These are phyloP conservation scores for Panopea generosa DNA, from an alignment of 2,888 invertebrate species.

Conservation along the genomic window DNA sequence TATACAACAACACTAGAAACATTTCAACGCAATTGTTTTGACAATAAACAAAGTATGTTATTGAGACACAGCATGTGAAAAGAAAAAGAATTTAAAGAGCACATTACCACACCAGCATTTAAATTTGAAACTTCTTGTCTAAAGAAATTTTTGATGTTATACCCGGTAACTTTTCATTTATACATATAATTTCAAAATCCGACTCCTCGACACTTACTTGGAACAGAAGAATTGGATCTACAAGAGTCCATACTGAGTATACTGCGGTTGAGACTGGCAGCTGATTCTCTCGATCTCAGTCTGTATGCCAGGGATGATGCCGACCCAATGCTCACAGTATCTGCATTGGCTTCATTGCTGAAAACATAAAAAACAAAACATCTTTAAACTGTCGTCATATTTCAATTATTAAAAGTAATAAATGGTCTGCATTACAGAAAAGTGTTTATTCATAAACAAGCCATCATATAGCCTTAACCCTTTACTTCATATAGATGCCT, in stretches of 20 bases:
- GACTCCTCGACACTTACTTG: constrained; percentile 67
- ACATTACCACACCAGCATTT: too few relatives aligned
- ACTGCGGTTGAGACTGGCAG: constrained; percentile 58
- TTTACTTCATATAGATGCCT: too few relatives aligned
- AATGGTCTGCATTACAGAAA: too few relatives aligned
- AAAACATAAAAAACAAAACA: constrained; percentile 5
- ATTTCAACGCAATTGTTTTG: too few relatives aligned
- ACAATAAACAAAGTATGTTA: too few relatives aligned
- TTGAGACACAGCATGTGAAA: too few relatives aligned
- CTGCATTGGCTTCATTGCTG: constrained; percentile 44
- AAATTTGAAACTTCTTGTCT: too few relatives aligned
- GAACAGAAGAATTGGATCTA: constrained; percentile 57
- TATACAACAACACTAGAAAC: background rate
- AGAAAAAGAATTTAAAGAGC: too few relatives aligned
- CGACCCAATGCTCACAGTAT: constrained; percentile 56
- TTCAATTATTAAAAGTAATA: too few relatives aligned
- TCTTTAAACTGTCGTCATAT: background rate
- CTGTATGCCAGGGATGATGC: constrained; percentile 54
- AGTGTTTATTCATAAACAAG: background rate
- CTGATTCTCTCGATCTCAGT: constrained; percentile 58
- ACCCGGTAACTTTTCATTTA: too few relatives aligned
- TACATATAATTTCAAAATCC: too few relatives aligned
- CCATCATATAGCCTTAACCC: background rate
- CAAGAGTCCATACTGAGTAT: constrained; percentile 58
- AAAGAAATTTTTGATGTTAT: too few relatives aligned